Percentiles rank a stretch among this genome's conserved stretches.
Conservation (phyloP, 2,113 vertebrate genomes). For the Malaclemys terrapin region DNA sequence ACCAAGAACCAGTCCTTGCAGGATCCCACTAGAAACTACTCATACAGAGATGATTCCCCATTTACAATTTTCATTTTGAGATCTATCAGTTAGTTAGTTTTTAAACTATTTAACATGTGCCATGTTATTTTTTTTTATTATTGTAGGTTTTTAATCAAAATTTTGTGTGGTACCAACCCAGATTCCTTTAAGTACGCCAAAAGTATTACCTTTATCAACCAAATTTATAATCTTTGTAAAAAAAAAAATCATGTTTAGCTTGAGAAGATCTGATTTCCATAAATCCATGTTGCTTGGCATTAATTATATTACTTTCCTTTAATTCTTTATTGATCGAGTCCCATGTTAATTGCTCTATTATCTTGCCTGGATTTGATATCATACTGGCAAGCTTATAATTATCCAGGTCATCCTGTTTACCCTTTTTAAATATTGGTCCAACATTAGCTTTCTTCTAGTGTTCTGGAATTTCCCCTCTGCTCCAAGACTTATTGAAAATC, state of each 20-base stretch:
- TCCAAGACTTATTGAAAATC: not conserved
- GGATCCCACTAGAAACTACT: no score
- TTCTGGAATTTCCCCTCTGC: not conserved
- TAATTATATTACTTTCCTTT: not conserved
- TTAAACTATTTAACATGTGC: not conserved
- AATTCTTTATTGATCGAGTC: not conserved
- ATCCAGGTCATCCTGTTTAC: not conserved
- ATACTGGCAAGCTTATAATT: not conserved
- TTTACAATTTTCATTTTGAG: not conserved
- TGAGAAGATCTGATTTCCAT: not conserved
- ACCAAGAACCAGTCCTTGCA: no score
- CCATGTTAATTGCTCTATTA: not conserved
- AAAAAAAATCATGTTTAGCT: not conserved
- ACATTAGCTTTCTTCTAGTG: not conserved
- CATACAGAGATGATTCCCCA: no score
- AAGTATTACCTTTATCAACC: not conserved
- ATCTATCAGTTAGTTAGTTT: not conserved
- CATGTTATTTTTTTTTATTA: not conserved
- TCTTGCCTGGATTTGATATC: not conserved
- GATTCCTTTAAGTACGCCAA: not conserved
- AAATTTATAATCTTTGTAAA: not conserved
- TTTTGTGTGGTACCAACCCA: not conserved
- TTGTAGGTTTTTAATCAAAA: not conserved
- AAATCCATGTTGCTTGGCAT: not conserved
- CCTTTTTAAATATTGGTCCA: not conserved